phyloP scores from a whole-genome alignment of 2,113 vertebrate genomes.

The Potamarius usumacintae region DNA sequence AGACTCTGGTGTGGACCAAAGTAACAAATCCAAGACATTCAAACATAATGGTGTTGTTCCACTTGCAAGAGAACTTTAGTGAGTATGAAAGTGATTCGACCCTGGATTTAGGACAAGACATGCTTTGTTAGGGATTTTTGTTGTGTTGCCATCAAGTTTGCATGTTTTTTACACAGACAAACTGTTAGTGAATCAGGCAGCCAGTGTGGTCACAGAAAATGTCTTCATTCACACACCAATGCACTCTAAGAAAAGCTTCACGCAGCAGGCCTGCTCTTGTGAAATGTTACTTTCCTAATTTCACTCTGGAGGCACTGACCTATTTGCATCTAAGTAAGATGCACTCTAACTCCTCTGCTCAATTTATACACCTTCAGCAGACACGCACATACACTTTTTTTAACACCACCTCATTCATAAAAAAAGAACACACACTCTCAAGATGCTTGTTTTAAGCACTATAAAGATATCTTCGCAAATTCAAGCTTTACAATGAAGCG shows the following conservation, averaged over 20 bases:
- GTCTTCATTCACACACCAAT: background rate
- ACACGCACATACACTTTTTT: slow-evolving; percentile 28
- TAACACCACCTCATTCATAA: background rate
- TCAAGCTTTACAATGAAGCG: background rate
- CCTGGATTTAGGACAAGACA: background rate
- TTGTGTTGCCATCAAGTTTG: background rate
- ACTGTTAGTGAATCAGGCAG: background rate
- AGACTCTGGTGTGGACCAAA: background rate
- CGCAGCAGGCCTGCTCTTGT: slow-evolving; percentile 77
- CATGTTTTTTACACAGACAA: background rate
- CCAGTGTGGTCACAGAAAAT: background rate
- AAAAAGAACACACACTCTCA: background rate
- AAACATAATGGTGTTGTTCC: background rate
- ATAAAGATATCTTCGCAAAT: background rate
- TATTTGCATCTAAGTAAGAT: slow-evolving; percentile 75
- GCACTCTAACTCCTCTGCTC: slow-evolving; percentile 70
- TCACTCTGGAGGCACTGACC: slow-evolving; percentile 76
- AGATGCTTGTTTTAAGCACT: background rate
- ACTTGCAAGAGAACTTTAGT: background rate
- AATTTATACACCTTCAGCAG: slow-evolving; percentile 62
- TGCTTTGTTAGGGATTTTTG: background rate
- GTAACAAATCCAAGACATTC: background rate
- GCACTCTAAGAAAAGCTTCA: slow-evolving; percentile 44
- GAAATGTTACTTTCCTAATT: slow-evolving; percentile 87
- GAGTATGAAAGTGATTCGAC: background rate